These are phyloP conservation scores for Micrastur ruficollis DNA, from an alignment of 2,797 vertebrate species.

Conservation along the genomic window DNA sequence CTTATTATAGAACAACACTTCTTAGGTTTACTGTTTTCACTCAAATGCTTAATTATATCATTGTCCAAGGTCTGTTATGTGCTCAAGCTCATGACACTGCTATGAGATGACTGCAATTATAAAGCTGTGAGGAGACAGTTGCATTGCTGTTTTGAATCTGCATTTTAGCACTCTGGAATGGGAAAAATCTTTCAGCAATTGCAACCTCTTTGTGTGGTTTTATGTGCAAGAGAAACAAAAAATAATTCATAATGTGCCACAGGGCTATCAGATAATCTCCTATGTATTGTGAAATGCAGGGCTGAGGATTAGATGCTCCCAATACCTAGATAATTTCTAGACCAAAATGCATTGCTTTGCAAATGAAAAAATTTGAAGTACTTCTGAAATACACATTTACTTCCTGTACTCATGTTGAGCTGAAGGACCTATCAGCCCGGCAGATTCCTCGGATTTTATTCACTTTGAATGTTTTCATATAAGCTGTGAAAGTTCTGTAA, in stretches of 20 bases:
- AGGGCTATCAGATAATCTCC: not conserved
- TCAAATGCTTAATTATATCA: not conserved
- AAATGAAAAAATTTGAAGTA: not conserved
- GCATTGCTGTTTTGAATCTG: not conserved
- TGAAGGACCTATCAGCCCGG: not conserved
- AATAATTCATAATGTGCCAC: not conserved
- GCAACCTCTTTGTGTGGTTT: not conserved
- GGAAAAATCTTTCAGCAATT: not conserved
- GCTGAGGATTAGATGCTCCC: not conserved
- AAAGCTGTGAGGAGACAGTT: constrained; percentile 11
- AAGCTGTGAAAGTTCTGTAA: not conserved
- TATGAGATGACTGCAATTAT: not conserved
- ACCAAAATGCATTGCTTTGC: not conserved
- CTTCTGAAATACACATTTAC: not conserved
- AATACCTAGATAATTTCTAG: not conserved
- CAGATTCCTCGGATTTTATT: not conserved
- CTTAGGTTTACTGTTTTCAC: not conserved
- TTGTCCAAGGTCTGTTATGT: not conserved
- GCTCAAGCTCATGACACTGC: not conserved
- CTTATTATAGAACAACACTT: not conserved
- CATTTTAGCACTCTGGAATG: not conserved
- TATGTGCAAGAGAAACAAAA: not conserved
- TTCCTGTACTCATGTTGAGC: not conserved
- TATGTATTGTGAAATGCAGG: not conserved
- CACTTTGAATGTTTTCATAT: not conserved